Percentiles rank a stretch among this genome's conserved stretches.
phyloP scores from a whole-genome alignment of 2,113 vertebrate genomes.

The Scartelaos histophorus region DNA sequence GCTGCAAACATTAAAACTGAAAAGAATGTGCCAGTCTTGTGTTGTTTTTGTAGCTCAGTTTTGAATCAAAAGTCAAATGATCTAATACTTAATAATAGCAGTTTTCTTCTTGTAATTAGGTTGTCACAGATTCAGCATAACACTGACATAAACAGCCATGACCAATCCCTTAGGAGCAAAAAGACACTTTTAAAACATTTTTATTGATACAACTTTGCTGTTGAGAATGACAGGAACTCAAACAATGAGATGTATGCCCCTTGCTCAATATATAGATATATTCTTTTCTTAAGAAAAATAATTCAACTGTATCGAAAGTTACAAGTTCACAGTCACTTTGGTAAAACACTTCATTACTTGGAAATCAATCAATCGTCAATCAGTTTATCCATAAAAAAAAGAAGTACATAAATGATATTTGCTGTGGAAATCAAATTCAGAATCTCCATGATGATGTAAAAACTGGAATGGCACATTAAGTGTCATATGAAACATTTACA shows the following conservation, averaged over 20 bases:
- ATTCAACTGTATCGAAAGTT: constrained; percentile 86
- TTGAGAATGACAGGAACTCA: constrained; percentile 91
- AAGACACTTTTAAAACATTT: constrained; percentile 77
- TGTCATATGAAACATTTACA: constrained; percentile 98
- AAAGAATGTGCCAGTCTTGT: constrained; percentile 47
- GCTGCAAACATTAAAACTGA: constrained; percentile 57
- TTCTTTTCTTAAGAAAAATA: constrained; percentile 91
- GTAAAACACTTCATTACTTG: constrained; percentile 92
- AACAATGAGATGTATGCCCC: constrained; percentile 80
- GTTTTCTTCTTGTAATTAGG: background rate
- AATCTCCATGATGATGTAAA: constrained; percentile 82
- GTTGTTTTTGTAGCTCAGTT: constrained; percentile 11
- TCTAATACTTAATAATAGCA: background rate
- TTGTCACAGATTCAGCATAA: background rate
- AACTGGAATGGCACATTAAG: constrained; percentile 91
- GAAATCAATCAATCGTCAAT: constrained; percentile 80
- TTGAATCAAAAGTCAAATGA: background rate
- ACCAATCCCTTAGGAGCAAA: constrained; percentile 57
- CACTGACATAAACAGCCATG: constrained; percentile 17
- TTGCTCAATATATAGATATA: constrained; percentile 79
- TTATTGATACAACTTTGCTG: constrained; percentile 88
- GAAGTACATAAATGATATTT: constrained; percentile 75
- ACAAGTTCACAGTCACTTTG: constrained; percentile 99
- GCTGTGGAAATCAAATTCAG: constrained; percentile 79
- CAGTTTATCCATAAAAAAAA: constrained; percentile 66